A percentile compares a stretch with the other conserved stretches of the same genome.
phyloP scores from a whole-genome alignment of 2,888 invertebrate species.

The Smittia aterrima region DNA sequence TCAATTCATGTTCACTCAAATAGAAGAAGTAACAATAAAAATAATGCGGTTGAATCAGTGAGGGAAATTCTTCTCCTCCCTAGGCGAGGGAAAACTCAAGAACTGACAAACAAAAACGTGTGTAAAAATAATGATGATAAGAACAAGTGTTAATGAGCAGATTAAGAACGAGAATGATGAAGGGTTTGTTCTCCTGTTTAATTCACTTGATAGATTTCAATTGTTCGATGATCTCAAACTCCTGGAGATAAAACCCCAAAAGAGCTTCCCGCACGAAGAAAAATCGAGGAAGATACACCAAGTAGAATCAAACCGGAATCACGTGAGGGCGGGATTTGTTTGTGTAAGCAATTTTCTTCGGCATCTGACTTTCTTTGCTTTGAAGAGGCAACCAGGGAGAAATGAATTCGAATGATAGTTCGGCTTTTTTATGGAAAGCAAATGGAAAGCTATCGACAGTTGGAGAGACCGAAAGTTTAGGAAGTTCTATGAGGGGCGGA shows the following conservation, averaged over 20 bases:
- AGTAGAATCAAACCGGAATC: too few species aligned
- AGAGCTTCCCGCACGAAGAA: too few species aligned
- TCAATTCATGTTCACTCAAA: neutral
- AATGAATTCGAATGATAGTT: too few species aligned
- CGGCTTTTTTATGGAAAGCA: neutral
- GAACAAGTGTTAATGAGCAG: neutral
- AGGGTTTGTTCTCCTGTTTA: too few species aligned
- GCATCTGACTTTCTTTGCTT: neutral
- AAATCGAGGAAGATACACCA: too few species aligned
- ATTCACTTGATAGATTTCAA: too few species aligned
- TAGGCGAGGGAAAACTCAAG: neutral
- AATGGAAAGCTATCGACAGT: too few species aligned
- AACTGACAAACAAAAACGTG: neutral
- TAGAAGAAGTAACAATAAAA: neutral
- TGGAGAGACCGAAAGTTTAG: too few species aligned
- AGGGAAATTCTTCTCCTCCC: neutral
- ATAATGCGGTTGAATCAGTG: neutral
- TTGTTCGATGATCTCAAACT: too few species aligned
- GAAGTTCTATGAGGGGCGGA: too few species aligned
- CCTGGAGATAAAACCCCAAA: too few species aligned
- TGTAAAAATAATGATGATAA: neutral
- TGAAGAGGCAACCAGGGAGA: neutral
- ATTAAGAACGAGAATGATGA: neutral
- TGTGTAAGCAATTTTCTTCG: slow-evolving; percentile 1
- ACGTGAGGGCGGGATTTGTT: neutral